Evolutionary conservation across 2,797 vertebrate species (phyloP).

Genomic region (Rhynchotus rufescens): DNA sequence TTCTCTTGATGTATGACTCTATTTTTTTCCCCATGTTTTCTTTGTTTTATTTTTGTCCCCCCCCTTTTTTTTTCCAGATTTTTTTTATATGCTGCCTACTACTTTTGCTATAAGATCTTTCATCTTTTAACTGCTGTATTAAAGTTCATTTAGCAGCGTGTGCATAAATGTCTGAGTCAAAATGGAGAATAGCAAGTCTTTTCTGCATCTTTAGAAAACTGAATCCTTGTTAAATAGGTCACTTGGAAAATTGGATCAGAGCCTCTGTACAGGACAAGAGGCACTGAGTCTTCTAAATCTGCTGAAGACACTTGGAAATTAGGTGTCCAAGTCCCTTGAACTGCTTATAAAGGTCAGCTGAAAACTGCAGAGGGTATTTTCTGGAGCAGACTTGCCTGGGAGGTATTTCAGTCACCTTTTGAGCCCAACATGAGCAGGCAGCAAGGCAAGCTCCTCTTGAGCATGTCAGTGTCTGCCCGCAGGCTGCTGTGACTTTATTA

Average conservation of each 20-base stretch:
- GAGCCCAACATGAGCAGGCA: neutral
- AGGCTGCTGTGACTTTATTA: neutral
- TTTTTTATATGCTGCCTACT: no score
- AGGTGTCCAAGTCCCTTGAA: neutral
- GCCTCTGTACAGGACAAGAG: neutral
- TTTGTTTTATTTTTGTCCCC: neutral
- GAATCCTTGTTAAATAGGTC: neutral
- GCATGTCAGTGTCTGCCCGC: neutral
- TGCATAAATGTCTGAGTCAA: neutral
- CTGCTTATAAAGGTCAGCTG: neutral
- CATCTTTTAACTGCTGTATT: neutral
- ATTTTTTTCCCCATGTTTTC: no score
- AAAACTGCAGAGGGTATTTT: neutral
- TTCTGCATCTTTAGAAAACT: neutral
- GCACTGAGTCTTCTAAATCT: neutral
- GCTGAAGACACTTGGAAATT: neutral
- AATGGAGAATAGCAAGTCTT: neutral
- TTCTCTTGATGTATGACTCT: no score
- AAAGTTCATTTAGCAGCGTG: neutral
- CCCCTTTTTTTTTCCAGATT: no score
- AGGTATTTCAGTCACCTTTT: neutral
- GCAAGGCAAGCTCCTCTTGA: neutral
- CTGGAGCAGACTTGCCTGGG: neutral
- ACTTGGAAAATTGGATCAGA: neutral
- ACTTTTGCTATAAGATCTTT: neutral